A percentile compares a stretch with the other conserved stretches of the same genome.
These are phyloP conservation scores for Momotus momota DNA, from an alignment of 2,797 vertebrate genomes.

Conservation along the genomic window DNA sequence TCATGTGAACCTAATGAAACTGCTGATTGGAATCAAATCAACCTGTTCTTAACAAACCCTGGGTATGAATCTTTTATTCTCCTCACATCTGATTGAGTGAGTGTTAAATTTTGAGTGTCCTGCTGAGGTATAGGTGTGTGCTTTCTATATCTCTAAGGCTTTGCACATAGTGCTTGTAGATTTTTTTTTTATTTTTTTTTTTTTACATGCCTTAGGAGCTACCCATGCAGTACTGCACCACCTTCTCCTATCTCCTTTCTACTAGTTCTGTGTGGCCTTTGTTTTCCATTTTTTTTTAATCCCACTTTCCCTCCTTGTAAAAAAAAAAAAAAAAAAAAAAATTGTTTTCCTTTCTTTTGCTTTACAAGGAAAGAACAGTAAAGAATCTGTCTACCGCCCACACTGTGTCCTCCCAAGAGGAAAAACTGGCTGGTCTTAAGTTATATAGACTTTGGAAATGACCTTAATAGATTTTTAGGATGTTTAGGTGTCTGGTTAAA, in stretches of 20 bases:
- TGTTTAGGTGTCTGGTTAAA: not conserved
- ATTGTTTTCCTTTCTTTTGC: not conserved
- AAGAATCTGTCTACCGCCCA: not conserved
- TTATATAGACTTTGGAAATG: not conserved
- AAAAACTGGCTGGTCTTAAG: not conserved
- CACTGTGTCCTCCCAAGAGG: not conserved
- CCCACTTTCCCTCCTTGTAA: not conserved
- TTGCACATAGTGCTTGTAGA: not conserved
- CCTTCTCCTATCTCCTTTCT: not conserved
- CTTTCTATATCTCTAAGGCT: not conserved
- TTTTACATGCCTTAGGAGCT: not conserved
- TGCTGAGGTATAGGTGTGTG: not conserved
- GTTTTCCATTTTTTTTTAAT: not conserved
- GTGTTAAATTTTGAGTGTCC: not conserved
- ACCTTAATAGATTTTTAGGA: not conserved
- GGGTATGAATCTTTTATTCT: not conserved
- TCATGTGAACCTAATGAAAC: not conserved
- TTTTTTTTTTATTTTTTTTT: not conserved
- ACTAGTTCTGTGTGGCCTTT: not conserved
- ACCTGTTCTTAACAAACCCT: not conserved
- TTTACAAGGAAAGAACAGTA: not conserved
- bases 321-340: not conserved
- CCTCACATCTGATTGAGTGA: not conserved
- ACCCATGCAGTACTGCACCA: not conserved
- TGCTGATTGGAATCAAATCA: not conserved